Base-by-base conservation (phyloP, 2,888 invertebrate genomes). In the Napeogenes sylphis region DNA sequence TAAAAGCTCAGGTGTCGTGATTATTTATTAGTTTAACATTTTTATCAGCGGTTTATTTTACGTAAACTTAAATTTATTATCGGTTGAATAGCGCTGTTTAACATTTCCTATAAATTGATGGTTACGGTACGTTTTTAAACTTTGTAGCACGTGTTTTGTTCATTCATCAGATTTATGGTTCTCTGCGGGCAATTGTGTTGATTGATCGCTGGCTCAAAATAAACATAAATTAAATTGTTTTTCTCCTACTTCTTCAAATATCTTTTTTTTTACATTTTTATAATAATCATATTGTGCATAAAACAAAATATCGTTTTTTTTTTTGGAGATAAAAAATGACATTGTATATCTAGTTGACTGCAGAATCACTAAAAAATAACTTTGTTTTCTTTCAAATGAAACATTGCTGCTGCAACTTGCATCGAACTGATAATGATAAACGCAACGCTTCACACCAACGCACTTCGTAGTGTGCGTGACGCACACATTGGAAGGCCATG, bases 11-110 rank as follows among this genome's bases (percentile, higher is more conserved):
- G 90, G 90, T 90, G 89, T 87, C 86, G 85, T 90, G 88, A 90
- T 90, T 88, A 90, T 90, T 90, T 90, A 90, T 90, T 90, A 90
- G 87, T 89, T 90, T 90, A 90, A 90, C 90, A 89, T 88, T 90
- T 90, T 90, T 90, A 90, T 90, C 88, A 82, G 82, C 83, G 88
- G 85, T 90, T 90, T 85, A 90, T 87, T 90, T 90, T 86, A 89
- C 88, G 89, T 90, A 84, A 90, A 87, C 82, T 89, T 89, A 85
- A 90, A 90, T 90, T 90, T 90, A 90, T 87, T 87, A 85, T 83
- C 84, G 89, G 87, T 81, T 81, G 85, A 88, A 83, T 85, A 85
- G 83, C 80, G 79, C 73, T 83, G 85, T 87, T 90, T 89, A 87
- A 90, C 90, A 88, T 90, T 86, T 88, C 87, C 90, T 89, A 90